Base-by-base conservation (phyloP, 2,113 vertebrate species). In the Phylloscopus trochilus region DNA sequence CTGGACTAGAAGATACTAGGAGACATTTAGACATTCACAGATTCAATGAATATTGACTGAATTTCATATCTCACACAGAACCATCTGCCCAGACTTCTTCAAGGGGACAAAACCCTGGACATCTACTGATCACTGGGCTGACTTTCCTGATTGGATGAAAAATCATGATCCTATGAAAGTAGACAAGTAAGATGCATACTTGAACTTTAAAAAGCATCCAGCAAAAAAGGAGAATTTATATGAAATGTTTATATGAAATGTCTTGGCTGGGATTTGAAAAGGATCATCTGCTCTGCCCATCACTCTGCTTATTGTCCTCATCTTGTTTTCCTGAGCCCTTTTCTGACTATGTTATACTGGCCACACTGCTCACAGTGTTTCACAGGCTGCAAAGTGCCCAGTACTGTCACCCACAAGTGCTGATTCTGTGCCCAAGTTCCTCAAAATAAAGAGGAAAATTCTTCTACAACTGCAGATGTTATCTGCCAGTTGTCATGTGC, bases 1-100 rank as follows among this genome's bases (percentile, higher is more conserved):
- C 28, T 75, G 26, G 31, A 77, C 31, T 47, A 80, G 41, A 83
- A 81, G 44, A 49, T 10, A 31, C 52, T 55, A 60, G 62, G 41
- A 85, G 24, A 46, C 44, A 60, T 88, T 67, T 74, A 80, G 39
- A 73, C 8, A 69, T 59, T 4, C 15, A 52, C 22, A 70, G 13
- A 58, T 72, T 68, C 19, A 76, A 3, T 82, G 35, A 91, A 82
- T 76, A 26, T 53, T 78, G n/a, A 82, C 52, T 87, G 68, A 60
- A 37, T 90, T 87, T 43, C 21, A 3, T 95, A 14, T 81, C 67
- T 52, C 5, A 31, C 68, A 43, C 89, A 98, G 99, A 81, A 95
- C 98, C 15, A 95, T 99, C 47, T 98, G 98, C 72, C 99, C 99
- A 63, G 99, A 99, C 90, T 99, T 99, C 96, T 99, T 98, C 74